phyloP scores from a whole-genome alignment of 2,797 vertebrate genomes.

The Liparis tanakae region DNA sequence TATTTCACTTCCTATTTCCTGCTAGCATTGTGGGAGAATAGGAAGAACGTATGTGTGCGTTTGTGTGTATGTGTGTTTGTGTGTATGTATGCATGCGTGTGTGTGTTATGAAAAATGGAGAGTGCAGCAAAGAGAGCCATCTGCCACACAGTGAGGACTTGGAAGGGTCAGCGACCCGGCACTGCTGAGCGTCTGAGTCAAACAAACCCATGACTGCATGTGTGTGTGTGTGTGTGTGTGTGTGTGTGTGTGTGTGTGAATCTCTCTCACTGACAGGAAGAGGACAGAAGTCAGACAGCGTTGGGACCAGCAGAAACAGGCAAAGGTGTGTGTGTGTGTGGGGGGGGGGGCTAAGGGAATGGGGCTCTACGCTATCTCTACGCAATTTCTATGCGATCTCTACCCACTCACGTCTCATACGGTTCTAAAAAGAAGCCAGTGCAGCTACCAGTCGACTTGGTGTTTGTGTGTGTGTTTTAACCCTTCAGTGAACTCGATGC shows the following conservation, averaged over 20 bases:
- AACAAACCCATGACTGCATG: slow-evolving; percentile 29
- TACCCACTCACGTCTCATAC: not conserved
- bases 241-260: not conserved
- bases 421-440: not conserved
- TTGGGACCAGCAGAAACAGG: not conserved
- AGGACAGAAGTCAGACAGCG: slow-evolving; percentile 24
- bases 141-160: slow-evolving; percentile 41
- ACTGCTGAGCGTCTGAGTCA: slow-evolving; percentile 73
- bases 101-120: not conserved
- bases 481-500: not conserved
- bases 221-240: not conserved
- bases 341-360: not conserved
- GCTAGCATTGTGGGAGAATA: slow-evolving; percentile 4
- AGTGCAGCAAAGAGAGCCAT: slow-evolving; percentile 40
- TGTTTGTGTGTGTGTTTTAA: not conserved
- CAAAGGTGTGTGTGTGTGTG: too few species aligned
- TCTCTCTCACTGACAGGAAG: slow-evolving; percentile 26
- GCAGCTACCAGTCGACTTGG: not conserved
- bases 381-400: not conserved
- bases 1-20: slow-evolving; percentile 66
- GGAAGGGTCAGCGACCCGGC: slow-evolving; percentile 45
- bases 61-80: not conserved
- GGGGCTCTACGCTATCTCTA: too few species aligned
- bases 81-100: not conserved
- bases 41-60: slow-evolving; percentile 43